Evolutionary conservation across 2,113 vertebrate genomes (phyloP).

Genomic region (Probosciger aterrimus): DNA sequence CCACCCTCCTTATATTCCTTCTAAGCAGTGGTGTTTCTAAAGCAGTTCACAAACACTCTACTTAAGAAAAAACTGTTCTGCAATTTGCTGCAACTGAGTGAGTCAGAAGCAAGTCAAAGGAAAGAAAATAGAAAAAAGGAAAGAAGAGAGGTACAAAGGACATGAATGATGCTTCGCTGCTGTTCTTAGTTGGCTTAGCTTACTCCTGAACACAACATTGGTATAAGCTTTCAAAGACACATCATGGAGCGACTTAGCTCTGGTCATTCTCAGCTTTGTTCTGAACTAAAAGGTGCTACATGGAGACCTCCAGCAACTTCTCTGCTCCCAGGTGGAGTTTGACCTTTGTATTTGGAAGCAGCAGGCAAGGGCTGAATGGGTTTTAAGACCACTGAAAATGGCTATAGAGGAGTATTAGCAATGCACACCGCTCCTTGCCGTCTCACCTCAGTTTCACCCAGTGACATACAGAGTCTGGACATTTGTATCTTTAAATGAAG

Average conservation of each 20-base stretch:
- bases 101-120: background rate
- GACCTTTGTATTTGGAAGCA: background rate
- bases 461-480: background rate
- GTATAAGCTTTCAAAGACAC: background rate
- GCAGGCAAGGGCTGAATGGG: background rate
- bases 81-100: background rate
- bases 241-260: background rate
- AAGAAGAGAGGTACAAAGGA: background rate
- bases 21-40: background rate
- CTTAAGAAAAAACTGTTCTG: background rate
- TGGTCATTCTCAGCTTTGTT: background rate
- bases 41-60: background rate
- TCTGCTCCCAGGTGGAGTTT: background rate
- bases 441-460: background rate
- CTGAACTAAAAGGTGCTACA: background rate
- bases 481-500: background rate
- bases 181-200: background rate
- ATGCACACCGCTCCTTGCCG: accelerated
- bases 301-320: background rate
- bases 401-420: background rate
- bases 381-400: background rate
- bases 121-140: background rate
- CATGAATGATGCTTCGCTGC: background rate
- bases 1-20: background rate
- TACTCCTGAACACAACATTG: background rate